Percentiles rank a stretch among this genome's conserved stretches.
Evolutionary conservation across 2,888 invertebrate species (phyloP).

Genomic region (Cataglyphis altisquamis): DNA sequence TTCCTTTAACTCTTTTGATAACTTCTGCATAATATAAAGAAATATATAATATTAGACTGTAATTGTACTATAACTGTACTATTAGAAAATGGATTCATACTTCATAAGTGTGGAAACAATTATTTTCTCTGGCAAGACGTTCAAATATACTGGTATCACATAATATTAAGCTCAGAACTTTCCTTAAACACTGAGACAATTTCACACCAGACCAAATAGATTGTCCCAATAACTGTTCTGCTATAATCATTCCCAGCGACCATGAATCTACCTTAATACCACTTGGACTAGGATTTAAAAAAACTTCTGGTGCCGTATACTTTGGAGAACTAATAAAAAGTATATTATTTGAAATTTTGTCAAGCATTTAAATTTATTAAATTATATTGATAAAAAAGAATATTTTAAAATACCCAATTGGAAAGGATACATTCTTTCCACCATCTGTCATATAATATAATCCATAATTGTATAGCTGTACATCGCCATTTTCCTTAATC

Average conservation of each 20-base stretch:
- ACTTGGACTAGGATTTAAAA: conserved; percentile 88
- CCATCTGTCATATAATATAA: conserved; percentile 95
- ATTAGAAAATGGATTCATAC: conserved; percentile 83
- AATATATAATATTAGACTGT: conserved; percentile 18
- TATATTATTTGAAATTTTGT: neutral
- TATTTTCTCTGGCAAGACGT: conserved; percentile 93
- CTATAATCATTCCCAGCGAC: conserved; percentile 96
- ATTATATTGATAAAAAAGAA: conserved; percentile 37
- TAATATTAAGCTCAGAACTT: conserved; percentile 92
- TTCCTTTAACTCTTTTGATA: conserved; percentile 88
- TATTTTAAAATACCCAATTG: conserved; percentile 89
- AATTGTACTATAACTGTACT: neutral
- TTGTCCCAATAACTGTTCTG: conserved; percentile 92
- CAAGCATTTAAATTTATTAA: neutral
- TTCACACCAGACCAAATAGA: conserved; percentile 92
- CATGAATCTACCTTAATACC: conserved; percentile 96
- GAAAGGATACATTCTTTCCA: conserved; percentile 96
- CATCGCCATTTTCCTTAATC: conserved; percentile 90
- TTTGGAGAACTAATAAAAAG: conserved; percentile 89
- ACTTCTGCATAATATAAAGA: conserved; percentile 84
- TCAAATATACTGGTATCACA: conserved; percentile 88
- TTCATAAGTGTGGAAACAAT: conserved; percentile 89
- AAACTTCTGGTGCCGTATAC: conserved; percentile 94
- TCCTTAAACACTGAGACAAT: conserved; percentile 91
- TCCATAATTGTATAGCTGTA: conserved; percentile 97